Evolutionary conservation across 2,888 invertebrate genomes (phyloP).

Genomic region (Lottia scabra): DNA sequence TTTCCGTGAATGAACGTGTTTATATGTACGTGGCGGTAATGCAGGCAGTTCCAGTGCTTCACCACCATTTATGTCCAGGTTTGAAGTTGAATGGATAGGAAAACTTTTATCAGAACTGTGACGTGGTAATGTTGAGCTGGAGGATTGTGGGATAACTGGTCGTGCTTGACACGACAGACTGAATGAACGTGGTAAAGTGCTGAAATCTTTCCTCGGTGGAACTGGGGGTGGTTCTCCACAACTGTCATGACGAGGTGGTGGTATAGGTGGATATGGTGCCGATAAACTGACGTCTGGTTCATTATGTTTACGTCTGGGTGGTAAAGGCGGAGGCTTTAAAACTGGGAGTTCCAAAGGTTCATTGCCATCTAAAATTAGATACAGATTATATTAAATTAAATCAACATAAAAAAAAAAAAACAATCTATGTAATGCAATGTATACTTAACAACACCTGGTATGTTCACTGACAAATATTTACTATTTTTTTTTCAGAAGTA

Average conservation of each 20-base stretch:
- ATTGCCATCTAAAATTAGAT: too few relatives aligned
- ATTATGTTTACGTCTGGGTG: slow-evolving; percentile 70
- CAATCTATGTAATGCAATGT: too few relatives aligned
- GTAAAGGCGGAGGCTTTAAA: slow-evolving; percentile 54
- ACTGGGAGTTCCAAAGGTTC: slow-evolving; percentile 26
- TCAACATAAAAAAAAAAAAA: too few relatives aligned
- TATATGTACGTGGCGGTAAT: slow-evolving; percentile 66
- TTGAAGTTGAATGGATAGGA: slow-evolving; percentile 5
- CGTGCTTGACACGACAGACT: slow-evolving; percentile 47
- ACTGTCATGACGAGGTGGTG: slow-evolving; percentile 76
- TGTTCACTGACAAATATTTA: too few relatives aligned
- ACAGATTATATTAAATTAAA: too few relatives aligned
- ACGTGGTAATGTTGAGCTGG: slow-evolving; percentile 51
- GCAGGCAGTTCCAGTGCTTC: slow-evolving; percentile 52
- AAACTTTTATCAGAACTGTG: slow-evolving; percentile 31
- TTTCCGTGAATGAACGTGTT: slow-evolving; percentile 47
- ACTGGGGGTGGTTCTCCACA: slow-evolving; percentile 74
- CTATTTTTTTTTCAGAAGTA: too few relatives aligned
- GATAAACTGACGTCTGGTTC: slow-evolving; percentile 15
- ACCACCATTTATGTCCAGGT: slow-evolving; percentile 50
- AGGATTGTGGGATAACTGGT: slow-evolving; percentile 31
- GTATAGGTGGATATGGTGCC: slow-evolving; percentile 72
- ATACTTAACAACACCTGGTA: too few relatives aligned
- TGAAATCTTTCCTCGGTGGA: slow-evolving; percentile 73
- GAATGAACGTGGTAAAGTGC: slow-evolving; percentile 41